phyloP scores from a whole-genome alignment of 2,888 invertebrate genomes.

The Drosophila picticornis region DNA sequence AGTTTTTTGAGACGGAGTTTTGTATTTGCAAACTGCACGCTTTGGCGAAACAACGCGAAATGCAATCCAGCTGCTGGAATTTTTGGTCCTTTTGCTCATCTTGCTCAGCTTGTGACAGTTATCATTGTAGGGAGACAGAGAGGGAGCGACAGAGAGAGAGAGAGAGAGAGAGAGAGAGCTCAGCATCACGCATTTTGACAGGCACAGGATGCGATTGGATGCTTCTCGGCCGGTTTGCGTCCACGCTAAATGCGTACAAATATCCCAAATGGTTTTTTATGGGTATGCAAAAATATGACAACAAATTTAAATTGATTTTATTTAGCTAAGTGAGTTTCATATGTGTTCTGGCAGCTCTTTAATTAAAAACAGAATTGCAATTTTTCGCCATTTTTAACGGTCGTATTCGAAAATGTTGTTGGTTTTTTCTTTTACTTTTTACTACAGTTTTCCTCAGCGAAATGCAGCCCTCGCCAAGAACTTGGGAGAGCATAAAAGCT shows the following conservation, averaged over 20 bases:
- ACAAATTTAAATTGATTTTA: not conserved
- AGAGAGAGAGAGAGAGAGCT: slow-evolving; percentile 11
- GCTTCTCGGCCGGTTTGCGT: slow-evolving; percentile 27
- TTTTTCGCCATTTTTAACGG: slow-evolving; percentile 24
- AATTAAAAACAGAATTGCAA: too few species aligned
- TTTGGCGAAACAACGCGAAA: slow-evolving; percentile 75
- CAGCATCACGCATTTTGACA: slow-evolving; percentile 41
- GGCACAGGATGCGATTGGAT: slow-evolving; percentile 1
- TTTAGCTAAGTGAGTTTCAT: too few species aligned
- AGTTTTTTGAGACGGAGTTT: slow-evolving; percentile 12
- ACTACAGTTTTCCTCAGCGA: slow-evolving; percentile 33
- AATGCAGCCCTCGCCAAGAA: slow-evolving; percentile 60
- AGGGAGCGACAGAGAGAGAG: too few species aligned
- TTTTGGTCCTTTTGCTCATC: slow-evolving; percentile 53
- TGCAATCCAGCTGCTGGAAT: slow-evolving; percentile 78
- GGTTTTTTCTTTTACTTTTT: slow-evolving; percentile 15
- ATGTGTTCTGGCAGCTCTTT: too few species aligned
- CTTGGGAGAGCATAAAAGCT: slow-evolving; percentile 43
- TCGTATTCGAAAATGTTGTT: slow-evolving; percentile 4
- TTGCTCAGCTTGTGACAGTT: slow-evolving; percentile 49
- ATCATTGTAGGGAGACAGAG: not conserved
- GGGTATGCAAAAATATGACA: not conserved
- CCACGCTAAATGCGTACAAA: slow-evolving; percentile 2
- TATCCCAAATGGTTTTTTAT: not conserved
- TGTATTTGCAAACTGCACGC: slow-evolving; percentile 68